Evolutionary conservation across 2,888 invertebrate species (phyloP).

Genomic region (Euzophera pinguis): DNA sequence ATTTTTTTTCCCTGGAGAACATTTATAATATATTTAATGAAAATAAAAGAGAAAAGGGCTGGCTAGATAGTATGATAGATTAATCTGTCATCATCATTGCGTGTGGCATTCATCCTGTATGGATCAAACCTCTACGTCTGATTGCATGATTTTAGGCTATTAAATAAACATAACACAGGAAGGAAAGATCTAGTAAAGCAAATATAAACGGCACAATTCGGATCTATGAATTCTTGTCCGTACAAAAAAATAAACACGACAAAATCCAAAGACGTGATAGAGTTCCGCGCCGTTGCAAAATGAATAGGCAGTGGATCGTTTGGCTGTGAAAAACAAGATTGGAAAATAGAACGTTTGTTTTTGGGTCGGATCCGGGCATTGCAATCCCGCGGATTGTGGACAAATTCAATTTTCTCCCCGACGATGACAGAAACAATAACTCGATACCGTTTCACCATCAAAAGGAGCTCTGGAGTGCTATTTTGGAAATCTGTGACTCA

Average conservation of each 20-base stretch:
- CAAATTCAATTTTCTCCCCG: conserved; percentile 71
- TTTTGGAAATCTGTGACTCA: too few relatives aligned
- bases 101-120: too few relatives aligned
- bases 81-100: too few relatives aligned
- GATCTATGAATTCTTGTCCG: not conserved
- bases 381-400: conserved; percentile 66
- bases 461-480: not conserved
- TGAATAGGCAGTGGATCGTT: conserved; percentile 24
- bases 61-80: too few relatives aligned
- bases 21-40: too few relatives aligned
- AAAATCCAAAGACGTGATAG: not conserved
- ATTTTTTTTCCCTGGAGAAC: too few relatives aligned
- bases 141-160: too few relatives aligned
- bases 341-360: conserved; percentile 61
- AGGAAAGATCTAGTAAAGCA: too few relatives aligned
- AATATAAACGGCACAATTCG: too few relatives aligned
- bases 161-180: too few relatives aligned
- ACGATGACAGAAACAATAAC: conserved; percentile 65
- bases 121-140: too few relatives aligned
- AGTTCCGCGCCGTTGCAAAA: conserved; percentile 18
- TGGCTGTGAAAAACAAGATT: conserved; percentile 43
- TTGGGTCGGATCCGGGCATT: conserved; percentile 49
- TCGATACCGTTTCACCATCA: conserved; percentile 5
- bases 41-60: too few relatives aligned
- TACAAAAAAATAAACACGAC: not conserved